Evolutionary conservation across 1,140 invertebrate genomes (phyloP).

Genomic region (Cheumatopsyche charites): DNA sequence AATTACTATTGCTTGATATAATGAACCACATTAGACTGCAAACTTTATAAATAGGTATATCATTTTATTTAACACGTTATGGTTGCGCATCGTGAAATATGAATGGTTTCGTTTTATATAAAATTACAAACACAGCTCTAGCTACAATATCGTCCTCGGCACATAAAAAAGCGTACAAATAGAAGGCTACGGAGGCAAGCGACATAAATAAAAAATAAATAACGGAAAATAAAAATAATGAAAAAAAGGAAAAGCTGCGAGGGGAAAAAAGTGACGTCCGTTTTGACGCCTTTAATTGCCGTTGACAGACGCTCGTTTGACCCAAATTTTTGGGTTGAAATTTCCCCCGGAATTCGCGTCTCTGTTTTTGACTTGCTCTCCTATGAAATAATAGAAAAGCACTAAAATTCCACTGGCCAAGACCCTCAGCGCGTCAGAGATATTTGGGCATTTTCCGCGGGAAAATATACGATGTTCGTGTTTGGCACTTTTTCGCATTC

Average conservation of each 20-base stretch:
- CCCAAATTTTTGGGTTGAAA: slow-evolving; percentile 4
- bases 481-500: too few relatives aligned
- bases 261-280: slow-evolving; percentile 17
- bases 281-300: slow-evolving; percentile 33
- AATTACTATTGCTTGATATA: too few relatives aligned
- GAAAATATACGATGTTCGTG: background rate
- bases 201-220: background rate
- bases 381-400: slow-evolving; percentile 9
- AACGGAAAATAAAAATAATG: too few relatives aligned
- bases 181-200: background rate
- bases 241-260: slow-evolving; percentile 13
- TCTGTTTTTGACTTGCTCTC: too few relatives aligned
- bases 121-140: too few relatives aligned
- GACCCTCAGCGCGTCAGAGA: background rate
- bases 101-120: too few relatives aligned
- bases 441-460: slow-evolving; percentile 7
- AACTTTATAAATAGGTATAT: too few relatives aligned
- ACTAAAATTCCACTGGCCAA: background rate
- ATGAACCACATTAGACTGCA: too few relatives aligned
- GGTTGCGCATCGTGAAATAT: too few relatives aligned
- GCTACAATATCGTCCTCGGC: too few relatives aligned
- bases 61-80: too few relatives aligned
- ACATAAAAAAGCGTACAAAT: too few relatives aligned
- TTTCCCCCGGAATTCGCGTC: slow-evolving; percentile 1
- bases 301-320: slow-evolving; percentile 9